Percentiles rank a stretch among this genome's conserved stretches.
Evolutionary conservation across 2,888 invertebrate genomes (phyloP).

Genomic region (Caenorhabditis afra): DNA sequence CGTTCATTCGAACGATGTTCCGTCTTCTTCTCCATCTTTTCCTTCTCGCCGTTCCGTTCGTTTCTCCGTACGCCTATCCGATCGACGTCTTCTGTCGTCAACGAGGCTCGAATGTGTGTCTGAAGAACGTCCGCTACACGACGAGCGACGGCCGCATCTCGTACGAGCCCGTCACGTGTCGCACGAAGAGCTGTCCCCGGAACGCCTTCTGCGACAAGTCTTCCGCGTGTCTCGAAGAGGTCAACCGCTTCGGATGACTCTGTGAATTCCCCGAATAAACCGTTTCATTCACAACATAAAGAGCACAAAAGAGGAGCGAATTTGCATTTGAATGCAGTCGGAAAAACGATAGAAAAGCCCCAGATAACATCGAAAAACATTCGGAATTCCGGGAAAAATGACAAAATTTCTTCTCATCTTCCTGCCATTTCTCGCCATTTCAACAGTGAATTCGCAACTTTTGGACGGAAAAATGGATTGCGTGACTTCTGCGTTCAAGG

Average conservation of each 20-base stretch:
- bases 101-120: neutral
- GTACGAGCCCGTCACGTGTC: conserved; percentile 5
- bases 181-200: neutral
- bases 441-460: neutral
- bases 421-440: too few relatives aligned
- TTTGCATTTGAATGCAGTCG: too few relatives aligned
- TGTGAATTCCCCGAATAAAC: neutral
- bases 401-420: too few relatives aligned
- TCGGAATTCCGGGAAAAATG: too few relatives aligned
- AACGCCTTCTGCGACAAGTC: neutral
- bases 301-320: too few relatives aligned
- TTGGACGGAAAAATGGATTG: neutral
- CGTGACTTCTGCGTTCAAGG: conserved; percentile 4
- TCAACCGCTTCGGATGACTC: neutral
- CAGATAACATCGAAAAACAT: too few relatives aligned
- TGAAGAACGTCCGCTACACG: neutral
- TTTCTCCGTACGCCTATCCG: neutral
- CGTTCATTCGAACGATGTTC: neutral
- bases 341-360: too few relatives aligned
- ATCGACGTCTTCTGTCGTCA: neutral
- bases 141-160: neutral
- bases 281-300: too few relatives aligned
- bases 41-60: neutral
- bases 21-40: neutral
- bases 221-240: neutral